Conservation (phyloP, 2,888 invertebrate genomes). For the Dasypolia templi region DNA sequence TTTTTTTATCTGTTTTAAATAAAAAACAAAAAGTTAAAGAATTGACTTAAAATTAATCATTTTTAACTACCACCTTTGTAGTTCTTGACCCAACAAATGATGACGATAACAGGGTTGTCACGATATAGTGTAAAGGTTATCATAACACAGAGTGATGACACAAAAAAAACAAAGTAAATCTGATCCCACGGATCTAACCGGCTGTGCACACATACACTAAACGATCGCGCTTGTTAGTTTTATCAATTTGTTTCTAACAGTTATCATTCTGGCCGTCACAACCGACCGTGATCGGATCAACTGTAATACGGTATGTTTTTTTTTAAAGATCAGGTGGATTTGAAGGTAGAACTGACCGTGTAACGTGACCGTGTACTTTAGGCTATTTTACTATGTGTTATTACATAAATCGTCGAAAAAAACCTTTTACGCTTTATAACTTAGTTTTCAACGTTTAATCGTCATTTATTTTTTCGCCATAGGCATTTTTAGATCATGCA, state of each 20-base stretch:
- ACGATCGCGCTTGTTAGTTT: background rate
- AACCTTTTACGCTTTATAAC: background rate
- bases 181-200: background rate
- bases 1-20: background rate
- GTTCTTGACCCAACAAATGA: background rate
- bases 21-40: background rate
- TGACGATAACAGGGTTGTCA: background rate
- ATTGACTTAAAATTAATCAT: background rate
- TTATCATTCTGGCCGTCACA: background rate
- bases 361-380: slow-evolving; percentile 3
- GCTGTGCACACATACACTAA: background rate
- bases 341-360: background rate
- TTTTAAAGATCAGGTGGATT: background rate
- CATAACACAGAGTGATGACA: background rate
- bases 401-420: background rate
- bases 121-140: slow-evolving; percentile 6
- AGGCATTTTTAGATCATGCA: slow-evolving; percentile 37
- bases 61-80: no score
- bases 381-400: background rate
- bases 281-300: background rate
- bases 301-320: background rate
- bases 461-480: background rate
- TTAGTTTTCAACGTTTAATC: background rate
- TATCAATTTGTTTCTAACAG: background rate
- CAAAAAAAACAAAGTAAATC: background rate